Base-by-base conservation (phyloP, 2,113 vertebrate species). In the Neodon shergylaensis region DNA sequence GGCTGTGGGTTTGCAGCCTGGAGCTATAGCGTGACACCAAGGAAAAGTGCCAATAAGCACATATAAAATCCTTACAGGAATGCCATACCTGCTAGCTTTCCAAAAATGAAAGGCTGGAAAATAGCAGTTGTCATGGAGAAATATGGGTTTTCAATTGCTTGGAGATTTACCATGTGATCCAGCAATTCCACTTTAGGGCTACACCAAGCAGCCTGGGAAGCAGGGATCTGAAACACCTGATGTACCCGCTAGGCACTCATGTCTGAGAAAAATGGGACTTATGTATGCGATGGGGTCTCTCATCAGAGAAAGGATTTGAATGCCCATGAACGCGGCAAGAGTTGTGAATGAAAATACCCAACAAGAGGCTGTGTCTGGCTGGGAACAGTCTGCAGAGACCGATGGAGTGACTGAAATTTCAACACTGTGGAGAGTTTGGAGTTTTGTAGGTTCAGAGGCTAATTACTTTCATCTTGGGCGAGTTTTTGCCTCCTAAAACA, bases 161-260 rank as follows among this genome's bases (percentile, higher is more conserved):
- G 61, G 10, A 54, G 31, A 95, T 72, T 68, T 68, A 68, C 5
- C 42, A 33, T 21, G 24, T 66, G 21, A 92, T 42, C 58, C 58
- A 70, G 58, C 7, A 76, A 44, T n/a, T 81, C 42, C 21, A 85
- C 5, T 36, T 78, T 26, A 33, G 39, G 3, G 70, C 12, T 72
- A 70, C 1, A n/a, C 0, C 11, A 44, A n/a, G 63, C 49, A 54
- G 10, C 58, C 81, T 47, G 42, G 54, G 36, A 95, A 83, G 12
- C 9, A 82, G 87, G 44, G 6, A 83, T 31, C 3, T 47, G 17
- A 72, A 85, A 42, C 1, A 68, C 42, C 58, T 70, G 0, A 21
- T 47, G 47, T 0, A 49, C n/a, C 9, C 4, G 10, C 4, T 65
- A 33, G 0, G 44, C 28, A 14, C 22, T n/a, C 49, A 78, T 4